Evolutionary conservation across 2,888 invertebrate genomes (phyloP).

Genomic region (Melanostoma scalare): DNA sequence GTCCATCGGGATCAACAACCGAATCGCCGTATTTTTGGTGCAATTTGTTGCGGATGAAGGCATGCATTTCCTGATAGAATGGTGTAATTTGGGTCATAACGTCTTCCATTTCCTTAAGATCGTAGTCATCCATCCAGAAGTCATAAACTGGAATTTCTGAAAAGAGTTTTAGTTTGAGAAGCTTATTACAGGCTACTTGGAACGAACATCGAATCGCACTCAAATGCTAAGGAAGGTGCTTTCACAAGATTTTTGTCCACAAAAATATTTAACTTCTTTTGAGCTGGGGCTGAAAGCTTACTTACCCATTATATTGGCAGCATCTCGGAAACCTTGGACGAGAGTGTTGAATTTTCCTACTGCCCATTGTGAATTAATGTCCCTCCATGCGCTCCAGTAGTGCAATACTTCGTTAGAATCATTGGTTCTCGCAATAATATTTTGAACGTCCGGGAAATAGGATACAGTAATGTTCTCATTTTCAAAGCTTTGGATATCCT

Average conservation of each 20-base stretch:
- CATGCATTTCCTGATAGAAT: constrained; percentile 89
- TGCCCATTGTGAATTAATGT: constrained; percentile 76
- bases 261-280: too few relatives aligned
- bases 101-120: constrained; percentile 84
- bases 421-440: constrained; percentile 34
- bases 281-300: not conserved
- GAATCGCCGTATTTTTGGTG: constrained; percentile 87
- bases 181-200: not conserved
- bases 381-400: constrained; percentile 66
- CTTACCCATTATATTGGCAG: not conserved
- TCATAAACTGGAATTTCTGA: not conserved
- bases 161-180: not conserved
- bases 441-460: constrained; percentile 76
- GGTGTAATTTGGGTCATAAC: constrained; percentile 89
- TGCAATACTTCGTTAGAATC: constrained; percentile 57
- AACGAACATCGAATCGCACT: too few relatives aligned
- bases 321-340: not conserved
- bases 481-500: not conserved
- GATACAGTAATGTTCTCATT: constrained; percentile 71
- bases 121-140: constrained; percentile 9
- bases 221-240: too few relatives aligned
- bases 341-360: not conserved
- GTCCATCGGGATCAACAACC: constrained; percentile 84
- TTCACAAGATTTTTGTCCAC: too few relatives aligned
- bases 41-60: constrained; percentile 87